A percentile compares a stretch with the other conserved stretches of the same genome.
phyloP scores from a whole-genome alignment of 2,113 vertebrate genomes.

The Xiphophorus couchianus region DNA sequence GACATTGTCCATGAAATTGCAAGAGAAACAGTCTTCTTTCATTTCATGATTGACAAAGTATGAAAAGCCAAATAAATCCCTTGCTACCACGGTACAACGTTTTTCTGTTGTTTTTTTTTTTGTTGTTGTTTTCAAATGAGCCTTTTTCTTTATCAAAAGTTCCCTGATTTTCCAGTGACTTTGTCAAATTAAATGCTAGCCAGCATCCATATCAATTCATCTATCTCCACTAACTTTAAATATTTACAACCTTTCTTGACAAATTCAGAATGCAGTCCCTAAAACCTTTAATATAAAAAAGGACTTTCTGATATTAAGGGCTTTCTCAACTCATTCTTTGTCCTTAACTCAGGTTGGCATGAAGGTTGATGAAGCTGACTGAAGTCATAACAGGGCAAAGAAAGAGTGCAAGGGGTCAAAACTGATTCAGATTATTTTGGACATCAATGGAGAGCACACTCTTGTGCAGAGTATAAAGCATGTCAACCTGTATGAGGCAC shows the following conservation, averaged over 20 bases:
- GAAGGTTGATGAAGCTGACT: not conserved
- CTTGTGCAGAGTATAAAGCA: not conserved
- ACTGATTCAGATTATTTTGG: constrained; percentile 17
- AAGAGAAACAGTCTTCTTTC: not conserved
- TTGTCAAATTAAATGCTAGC: not conserved
- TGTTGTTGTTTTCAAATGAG: too few species aligned
- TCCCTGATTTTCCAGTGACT: not conserved
- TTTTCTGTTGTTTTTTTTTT: too few species aligned
- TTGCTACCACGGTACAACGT: not conserved
- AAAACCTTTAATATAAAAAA: not conserved
- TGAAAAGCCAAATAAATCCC: not conserved
- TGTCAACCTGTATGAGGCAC: constrained; percentile 4
- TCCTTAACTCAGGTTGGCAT: constrained; percentile 15
- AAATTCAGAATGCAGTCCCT: not conserved
- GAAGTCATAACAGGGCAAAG: not conserved
- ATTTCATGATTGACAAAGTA: not conserved
- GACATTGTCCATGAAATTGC: too few species aligned
- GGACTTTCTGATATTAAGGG: constrained; percentile 10
- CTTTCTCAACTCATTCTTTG: not conserved
- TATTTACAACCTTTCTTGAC: constrained; percentile 22
- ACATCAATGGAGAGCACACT: constrained; percentile 24
- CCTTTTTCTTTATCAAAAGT: not conserved
- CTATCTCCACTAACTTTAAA: not conserved
- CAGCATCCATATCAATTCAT: not conserved
- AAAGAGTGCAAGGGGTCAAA: not conserved